Conservation (phyloP, 2,113 vertebrate genomes). For the Carassius gibelio region DNA sequence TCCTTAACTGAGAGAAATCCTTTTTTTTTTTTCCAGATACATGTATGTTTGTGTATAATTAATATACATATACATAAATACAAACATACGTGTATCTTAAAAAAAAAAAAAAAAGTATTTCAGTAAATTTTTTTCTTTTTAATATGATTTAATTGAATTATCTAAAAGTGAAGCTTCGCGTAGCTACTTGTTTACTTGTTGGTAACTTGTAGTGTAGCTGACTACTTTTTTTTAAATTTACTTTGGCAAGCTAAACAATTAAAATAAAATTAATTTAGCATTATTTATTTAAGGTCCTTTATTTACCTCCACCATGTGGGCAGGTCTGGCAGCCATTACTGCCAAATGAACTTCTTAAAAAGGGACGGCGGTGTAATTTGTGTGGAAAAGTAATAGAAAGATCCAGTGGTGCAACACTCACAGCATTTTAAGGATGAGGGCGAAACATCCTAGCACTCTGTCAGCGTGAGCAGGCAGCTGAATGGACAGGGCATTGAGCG, state of each 20-base stretch:
- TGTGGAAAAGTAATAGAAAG: background rate
- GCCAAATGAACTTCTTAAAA: background rate
- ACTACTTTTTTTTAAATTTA: background rate
- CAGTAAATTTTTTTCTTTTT: too few species aligned
- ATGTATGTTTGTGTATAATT: too few species aligned
- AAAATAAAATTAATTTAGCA: background rate
- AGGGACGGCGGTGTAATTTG: background rate
- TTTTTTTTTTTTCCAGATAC: too few species aligned
- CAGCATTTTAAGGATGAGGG: constrained; percentile 98
- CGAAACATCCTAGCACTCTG: constrained; percentile 93
- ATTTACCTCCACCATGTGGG: background rate
- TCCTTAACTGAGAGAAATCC: too few species aligned
- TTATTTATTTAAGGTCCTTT: background rate
- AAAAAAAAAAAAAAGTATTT: too few species aligned
- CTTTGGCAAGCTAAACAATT: background rate
- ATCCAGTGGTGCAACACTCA: constrained; percentile 71
- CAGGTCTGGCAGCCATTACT: background rate
- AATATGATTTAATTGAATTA: background rate
- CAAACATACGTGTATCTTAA: too few species aligned
- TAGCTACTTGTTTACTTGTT: background rate
- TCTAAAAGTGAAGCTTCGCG: background rate
- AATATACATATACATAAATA: too few species aligned
- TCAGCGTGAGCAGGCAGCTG: constrained; percentile 95
- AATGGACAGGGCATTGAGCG: constrained; percentile 93
- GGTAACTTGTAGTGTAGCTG: background rate